These are phyloP conservation scores for Hormaphis cornu DNA, from an alignment of 1,140 invertebrate genomes.

Conservation along the genomic window DNA sequence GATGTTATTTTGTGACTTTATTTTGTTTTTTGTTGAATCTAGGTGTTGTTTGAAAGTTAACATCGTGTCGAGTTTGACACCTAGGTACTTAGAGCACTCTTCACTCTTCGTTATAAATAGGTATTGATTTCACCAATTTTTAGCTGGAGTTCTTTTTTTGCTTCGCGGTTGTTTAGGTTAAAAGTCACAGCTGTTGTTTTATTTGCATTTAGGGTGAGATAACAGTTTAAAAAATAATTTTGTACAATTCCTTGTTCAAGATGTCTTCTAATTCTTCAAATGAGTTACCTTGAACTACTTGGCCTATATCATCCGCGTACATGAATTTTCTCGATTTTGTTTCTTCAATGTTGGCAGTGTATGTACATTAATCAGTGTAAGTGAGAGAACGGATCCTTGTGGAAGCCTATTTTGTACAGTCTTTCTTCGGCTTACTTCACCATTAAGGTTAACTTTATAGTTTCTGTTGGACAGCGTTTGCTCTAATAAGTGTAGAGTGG, in stretches of 20 bases:
- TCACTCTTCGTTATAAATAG: too few species aligned
- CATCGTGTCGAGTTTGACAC: background rate
- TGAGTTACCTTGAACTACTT: background rate
- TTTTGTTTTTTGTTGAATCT: constrained; percentile 5
- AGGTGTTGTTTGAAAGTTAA: background rate
- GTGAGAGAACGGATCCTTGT: constrained; percentile 14
- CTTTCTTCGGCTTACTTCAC: too few species aligned
- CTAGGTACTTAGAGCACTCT: background rate
- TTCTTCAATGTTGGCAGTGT: background rate
- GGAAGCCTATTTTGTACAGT: background rate
- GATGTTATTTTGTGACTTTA: background rate
- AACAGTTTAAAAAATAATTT: background rate
- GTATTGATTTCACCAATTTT: background rate
- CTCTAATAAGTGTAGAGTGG: too few species aligned
- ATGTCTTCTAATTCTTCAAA: constrained; percentile 2
- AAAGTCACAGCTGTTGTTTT: background rate
- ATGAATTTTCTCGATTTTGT: background rate
- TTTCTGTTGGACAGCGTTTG: too few species aligned
- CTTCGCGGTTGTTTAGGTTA: background rate
- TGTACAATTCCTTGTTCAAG: background rate
- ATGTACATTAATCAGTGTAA: background rate
- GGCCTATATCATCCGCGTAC: background rate
- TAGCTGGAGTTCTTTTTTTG: background rate
- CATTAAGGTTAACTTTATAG: too few species aligned
- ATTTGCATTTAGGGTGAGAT: background rate